Evolutionary conservation across 2,797 vertebrate genomes (phyloP).

Genomic region (Gymnothorax reevesii): DNA sequence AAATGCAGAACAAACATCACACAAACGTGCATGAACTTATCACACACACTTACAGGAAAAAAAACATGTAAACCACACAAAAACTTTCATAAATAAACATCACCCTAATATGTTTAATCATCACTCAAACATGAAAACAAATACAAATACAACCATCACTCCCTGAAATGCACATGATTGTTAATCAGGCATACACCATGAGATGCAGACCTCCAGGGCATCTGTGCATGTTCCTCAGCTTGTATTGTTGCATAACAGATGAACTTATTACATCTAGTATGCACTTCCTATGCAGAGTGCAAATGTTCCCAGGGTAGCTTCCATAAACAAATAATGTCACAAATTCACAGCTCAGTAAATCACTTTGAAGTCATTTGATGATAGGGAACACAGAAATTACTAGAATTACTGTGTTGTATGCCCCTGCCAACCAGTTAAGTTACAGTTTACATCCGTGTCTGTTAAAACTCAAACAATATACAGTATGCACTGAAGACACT

Average conservation of each 20-base stretch:
- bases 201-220: background rate
- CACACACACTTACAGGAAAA: too few relatives aligned
- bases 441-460: too few relatives aligned
- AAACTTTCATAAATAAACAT: too few relatives aligned
- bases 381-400: background rate
- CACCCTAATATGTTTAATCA: too few relatives aligned
- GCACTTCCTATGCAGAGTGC: background rate
- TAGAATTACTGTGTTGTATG: too few relatives aligned
- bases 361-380: background rate
- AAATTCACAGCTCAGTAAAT: background rate
- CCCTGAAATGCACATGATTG: background rate
- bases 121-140: too few relatives aligned
- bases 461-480: too few relatives aligned
- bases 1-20: too few relatives aligned
- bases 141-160: background rate
- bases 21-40: too few relatives aligned
- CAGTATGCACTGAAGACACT: too few relatives aligned
- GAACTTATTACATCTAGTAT: background rate
- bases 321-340: background rate
- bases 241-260: background rate
- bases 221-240: background rate
- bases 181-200: background rate
- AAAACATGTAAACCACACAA: too few relatives aligned
- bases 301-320: background rate
- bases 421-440: too few relatives aligned